A percentile compares a stretch with the other conserved stretches of the same genome.
Evolutionary conservation across 2,888 invertebrate species (phyloP).

Genomic region (Drosophila peninsularis): DNA sequence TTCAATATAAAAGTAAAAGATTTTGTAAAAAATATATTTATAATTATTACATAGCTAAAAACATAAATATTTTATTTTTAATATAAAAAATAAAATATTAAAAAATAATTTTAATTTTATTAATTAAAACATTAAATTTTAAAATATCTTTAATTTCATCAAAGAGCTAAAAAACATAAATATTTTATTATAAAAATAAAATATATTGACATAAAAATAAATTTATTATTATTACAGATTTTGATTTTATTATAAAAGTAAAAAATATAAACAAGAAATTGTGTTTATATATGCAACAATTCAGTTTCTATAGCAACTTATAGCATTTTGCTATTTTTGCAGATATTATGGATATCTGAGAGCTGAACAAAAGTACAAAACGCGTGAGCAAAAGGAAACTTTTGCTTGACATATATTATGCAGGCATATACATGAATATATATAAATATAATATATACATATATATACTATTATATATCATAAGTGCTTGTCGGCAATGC

Average conservation of each 20-base stretch:
- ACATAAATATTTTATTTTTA: no score
- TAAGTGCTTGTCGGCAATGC: constrained; percentile 49
- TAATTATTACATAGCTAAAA: no score
- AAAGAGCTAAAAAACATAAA: no score
- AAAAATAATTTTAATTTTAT: no score
- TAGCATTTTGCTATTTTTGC: background rate
- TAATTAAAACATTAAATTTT: no score
- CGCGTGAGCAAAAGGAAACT: background rate
- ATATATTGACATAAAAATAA: no score
- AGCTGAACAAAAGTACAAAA: background rate
- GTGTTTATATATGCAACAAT: background rate
- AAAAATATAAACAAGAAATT: background rate
- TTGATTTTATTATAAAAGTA: background rate
- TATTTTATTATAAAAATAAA: no score
- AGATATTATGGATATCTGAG: constrained; percentile 12
- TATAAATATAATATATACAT: constrained; percentile 12
- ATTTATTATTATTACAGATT: no score
- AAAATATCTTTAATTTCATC: no score
- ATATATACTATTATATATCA: constrained; percentile 40
- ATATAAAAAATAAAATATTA: no score
- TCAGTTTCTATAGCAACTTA: background rate
- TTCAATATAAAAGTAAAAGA: no score
- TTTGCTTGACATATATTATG: constrained; percentile 1
- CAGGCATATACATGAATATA: background rate
- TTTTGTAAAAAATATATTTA: no score